Evolutionary conservation across 2,888 invertebrate species (phyloP).

Genomic region (Brachyopa scutellaris): DNA sequence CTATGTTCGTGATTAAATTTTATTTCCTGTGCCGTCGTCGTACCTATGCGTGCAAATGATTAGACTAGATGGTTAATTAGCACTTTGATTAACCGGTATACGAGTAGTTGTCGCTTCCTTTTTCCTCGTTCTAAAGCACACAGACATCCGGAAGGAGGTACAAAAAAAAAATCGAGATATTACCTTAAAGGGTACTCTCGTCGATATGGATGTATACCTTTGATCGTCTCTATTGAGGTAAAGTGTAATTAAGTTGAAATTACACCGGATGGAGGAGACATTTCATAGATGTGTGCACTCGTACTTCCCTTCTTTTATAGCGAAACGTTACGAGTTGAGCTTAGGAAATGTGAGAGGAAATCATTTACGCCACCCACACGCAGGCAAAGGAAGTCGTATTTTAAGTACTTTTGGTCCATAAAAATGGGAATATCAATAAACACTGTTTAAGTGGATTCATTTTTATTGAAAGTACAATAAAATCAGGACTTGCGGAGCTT

Average conservation of each 20-base stretch:
- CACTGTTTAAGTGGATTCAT: too few species aligned
- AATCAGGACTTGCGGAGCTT: too few species aligned
- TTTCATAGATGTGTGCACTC: background rate
- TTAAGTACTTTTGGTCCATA: too few species aligned
- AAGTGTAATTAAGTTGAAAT: constrained; percentile 60
- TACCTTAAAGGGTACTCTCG: background rate
- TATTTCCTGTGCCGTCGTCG: constrained; percentile 41
- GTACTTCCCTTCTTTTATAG: too few species aligned
- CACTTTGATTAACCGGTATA: constrained; percentile 31
- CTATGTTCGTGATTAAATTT: constrained; percentile 46
- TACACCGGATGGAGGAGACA: constrained; percentile 53
- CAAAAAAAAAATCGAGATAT: background rate
- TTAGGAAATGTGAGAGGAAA: too few species aligned
- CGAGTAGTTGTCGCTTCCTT: background rate
- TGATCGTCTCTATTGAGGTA: constrained; percentile 44
- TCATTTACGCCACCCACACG: too few species aligned
- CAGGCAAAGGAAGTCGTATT: too few species aligned
- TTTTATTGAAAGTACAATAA: too few species aligned
- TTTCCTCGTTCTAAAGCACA: background rate
- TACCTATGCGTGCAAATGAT: constrained; percentile 47
- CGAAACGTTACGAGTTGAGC: too few species aligned
- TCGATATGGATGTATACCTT: constrained; percentile 27
- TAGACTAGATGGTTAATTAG: constrained; percentile 32
- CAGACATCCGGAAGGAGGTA: constrained; percentile 2
- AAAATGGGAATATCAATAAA: too few species aligned